phyloP scores from a whole-genome alignment of 1,140 invertebrate genomes.

The Drosophila watanabei region DNA sequence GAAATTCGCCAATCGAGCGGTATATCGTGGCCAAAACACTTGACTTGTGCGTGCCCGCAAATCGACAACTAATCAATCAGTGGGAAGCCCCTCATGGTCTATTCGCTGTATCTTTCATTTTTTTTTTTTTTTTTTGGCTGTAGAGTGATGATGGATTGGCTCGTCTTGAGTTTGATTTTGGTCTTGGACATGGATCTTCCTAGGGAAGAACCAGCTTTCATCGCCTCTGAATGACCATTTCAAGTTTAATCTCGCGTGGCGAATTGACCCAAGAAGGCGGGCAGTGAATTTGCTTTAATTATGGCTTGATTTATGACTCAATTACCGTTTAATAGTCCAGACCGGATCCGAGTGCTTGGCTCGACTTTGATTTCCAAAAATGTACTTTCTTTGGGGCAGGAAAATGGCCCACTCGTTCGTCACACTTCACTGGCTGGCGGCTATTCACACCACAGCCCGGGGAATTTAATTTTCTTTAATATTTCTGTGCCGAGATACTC shows the following conservation, averaged over 20 bases:
- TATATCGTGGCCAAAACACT: constrained; percentile 52
- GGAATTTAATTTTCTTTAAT: constrained; percentile 55
- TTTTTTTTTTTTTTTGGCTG: neutral
- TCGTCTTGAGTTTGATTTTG: constrained; percentile 32
- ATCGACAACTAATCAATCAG: constrained; percentile 71
- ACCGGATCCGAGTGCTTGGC: constrained; percentile 39
- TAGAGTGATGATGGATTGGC: constrained; percentile 38
- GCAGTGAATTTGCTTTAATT: constrained; percentile 46
- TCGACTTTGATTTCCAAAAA: constrained; percentile 30
- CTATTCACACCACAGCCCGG: constrained; percentile 18
- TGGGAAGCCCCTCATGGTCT: constrained; percentile 8
- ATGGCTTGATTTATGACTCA: constrained; percentile 65
- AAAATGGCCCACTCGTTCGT: constrained; percentile 33
- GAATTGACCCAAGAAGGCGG: constrained; percentile 29
- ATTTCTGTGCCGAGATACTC: constrained; percentile 23
- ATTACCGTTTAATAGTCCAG: constrained; percentile 71
- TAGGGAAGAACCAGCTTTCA: constrained; percentile 1
- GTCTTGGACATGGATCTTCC: neutral
- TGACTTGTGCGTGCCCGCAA: constrained; percentile 61
- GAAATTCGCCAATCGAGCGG: constrained; percentile 39
- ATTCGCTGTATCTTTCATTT: neutral
- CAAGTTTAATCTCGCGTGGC: constrained; percentile 53
- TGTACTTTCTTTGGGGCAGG: constrained; percentile 22
- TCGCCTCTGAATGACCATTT: constrained; percentile 30
- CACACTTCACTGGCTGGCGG: constrained; percentile 36